A percentile compares a stretch with the other conserved stretches of the same genome.
Conservation (phyloP, 2,113 vertebrate genomes). For the Corythoichthys haematopterus region DNA sequence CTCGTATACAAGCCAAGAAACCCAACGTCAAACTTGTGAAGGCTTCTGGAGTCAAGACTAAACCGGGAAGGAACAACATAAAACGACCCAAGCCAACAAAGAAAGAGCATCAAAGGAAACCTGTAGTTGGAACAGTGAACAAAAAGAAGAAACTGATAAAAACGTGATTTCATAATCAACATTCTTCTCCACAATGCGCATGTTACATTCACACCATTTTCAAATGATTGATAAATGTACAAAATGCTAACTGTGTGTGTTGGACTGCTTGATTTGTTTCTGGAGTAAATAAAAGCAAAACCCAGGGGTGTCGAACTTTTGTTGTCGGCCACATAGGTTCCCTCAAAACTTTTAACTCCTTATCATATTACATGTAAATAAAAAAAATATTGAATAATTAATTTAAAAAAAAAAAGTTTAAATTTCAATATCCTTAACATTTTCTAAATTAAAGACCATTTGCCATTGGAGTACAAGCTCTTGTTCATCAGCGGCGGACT, state of each 20-base stretch:
- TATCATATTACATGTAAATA: too few species aligned
- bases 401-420: too few species aligned
- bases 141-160: slow-evolving; percentile 42
- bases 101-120: slow-evolving; percentile 26
- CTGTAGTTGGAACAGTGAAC: slow-evolving; percentile 7
- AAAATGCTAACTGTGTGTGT: neutral
- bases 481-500: too few species aligned
- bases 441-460: too few species aligned
- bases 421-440: too few species aligned
- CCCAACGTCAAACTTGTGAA: slow-evolving; percentile 28
- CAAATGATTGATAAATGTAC: neutral
- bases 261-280: neutral
- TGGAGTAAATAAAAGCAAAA: neutral
- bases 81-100: slow-evolving; percentile 29
- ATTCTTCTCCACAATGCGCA: neutral
- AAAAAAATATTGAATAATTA: too few species aligned
- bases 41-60: slow-evolving; percentile 13
- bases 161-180: too few species aligned
- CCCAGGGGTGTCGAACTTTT: neutral
- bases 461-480: too few species aligned
- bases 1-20: slow-evolving; percentile 36
- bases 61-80: slow-evolving; percentile 24
- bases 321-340: neutral
- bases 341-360: too few species aligned
- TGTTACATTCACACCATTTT: neutral